Conservation (phyloP, 1,140 invertebrate species). For the Drosophila simulans region DNA sequence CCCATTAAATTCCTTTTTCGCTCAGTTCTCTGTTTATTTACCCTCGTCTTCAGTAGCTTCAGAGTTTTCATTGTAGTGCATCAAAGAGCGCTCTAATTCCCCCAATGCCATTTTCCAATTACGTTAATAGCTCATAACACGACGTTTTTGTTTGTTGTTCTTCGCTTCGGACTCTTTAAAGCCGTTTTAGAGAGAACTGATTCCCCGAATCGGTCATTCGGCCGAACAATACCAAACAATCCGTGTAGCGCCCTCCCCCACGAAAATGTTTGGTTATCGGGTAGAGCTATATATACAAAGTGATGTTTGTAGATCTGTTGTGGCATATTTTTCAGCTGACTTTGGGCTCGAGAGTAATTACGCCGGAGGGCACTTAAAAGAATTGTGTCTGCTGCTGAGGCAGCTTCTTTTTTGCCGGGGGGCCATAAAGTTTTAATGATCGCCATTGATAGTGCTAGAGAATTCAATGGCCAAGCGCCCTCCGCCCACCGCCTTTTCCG, state of each 20-base stretch:
- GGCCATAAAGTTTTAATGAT: constrained; percentile 83
- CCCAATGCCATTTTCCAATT: constrained; percentile 72
- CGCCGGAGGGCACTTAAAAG: constrained; percentile 77
- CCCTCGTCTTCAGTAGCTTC: constrained; percentile 9
- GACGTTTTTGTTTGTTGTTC: constrained; percentile 77
- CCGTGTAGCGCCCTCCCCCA: constrained; percentile 49
- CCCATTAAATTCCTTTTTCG: constrained; percentile 22
- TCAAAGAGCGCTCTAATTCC: constrained; percentile 50
- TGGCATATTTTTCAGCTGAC: constrained; percentile 77
- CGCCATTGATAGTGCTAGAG: constrained; percentile 75
- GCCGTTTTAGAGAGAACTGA: constrained; percentile 42
- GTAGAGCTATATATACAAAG: constrained; percentile 27
- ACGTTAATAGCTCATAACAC: constrained; percentile 79
- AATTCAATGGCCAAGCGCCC: constrained; percentile 40
- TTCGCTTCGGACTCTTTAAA: constrained; percentile 49
- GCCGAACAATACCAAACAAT: constrained; percentile 40
- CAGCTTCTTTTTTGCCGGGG: constrained; percentile 32
- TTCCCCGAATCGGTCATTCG: constrained; percentile 62
- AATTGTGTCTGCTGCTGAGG: constrained; percentile 64
- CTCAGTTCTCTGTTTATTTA: constrained; percentile 21
- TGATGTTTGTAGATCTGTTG: constrained; percentile 58
- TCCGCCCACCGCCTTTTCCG: not conserved
- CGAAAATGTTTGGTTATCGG: constrained; percentile 19
- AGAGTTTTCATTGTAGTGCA: constrained; percentile 45
- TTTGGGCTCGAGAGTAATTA: constrained; percentile 74